phyloP scores from a whole-genome alignment of 2,888 invertebrate genomes.

The Heteromurus nitidus region DNA sequence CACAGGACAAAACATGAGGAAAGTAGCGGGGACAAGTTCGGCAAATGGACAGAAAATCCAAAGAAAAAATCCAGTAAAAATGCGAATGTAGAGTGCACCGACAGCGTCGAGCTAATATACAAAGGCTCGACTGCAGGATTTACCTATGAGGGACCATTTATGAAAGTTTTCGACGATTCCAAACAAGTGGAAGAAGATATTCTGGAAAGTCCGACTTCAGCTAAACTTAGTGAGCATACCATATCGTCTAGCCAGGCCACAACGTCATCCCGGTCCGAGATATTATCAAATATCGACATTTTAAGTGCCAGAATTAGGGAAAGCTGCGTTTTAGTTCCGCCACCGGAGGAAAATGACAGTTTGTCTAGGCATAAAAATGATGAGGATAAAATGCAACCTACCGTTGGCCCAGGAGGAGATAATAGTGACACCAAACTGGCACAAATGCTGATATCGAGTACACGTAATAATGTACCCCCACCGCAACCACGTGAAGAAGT shows the following conservation, averaged over 20 bases:
- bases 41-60: background rate
- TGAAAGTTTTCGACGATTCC: slow-evolving; percentile 11
- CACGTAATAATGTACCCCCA: background rate
- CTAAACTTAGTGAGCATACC: slow-evolving; percentile 27
- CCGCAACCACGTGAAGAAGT: background rate
- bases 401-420: slow-evolving; percentile 27
- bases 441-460: background rate
- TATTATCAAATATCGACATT: slow-evolving; percentile 49
- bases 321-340: slow-evolving; percentile 34
- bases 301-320: slow-evolving; percentile 37
- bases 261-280: slow-evolving; percentile 30
- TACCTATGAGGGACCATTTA: slow-evolving; percentile 48
- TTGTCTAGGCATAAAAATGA: background rate
- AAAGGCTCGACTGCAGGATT: slow-evolving; percentile 26
- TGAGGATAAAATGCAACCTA: background rate
- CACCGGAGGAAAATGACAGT: slow-evolving; percentile 29
- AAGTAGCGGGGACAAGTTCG: no score
- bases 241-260: slow-evolving; percentile 10
- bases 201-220: slow-evolving; percentile 29
- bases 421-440: background rate
- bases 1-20: no score
- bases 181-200: slow-evolving; percentile 33
- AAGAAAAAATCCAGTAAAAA: no score
- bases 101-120: slow-evolving; percentile 39
- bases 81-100: background rate